phyloP scores from a whole-genome alignment of 2,888 invertebrate genomes.

The Callimorpha dominula region DNA sequence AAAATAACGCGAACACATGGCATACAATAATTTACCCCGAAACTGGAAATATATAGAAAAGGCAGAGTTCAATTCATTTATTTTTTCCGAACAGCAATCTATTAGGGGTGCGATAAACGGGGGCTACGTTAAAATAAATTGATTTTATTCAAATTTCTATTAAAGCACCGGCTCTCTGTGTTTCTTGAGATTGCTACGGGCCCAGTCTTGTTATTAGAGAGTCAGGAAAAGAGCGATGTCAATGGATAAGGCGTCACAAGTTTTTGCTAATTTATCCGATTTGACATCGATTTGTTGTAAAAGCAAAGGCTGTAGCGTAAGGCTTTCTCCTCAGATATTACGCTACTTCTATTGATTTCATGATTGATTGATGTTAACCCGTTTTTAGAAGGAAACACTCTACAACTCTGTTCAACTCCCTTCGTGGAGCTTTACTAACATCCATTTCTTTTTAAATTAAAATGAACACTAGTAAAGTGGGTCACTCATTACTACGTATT shows the following conservation, averaged over 20 bases:
- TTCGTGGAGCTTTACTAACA: too few species aligned
- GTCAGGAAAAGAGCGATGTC: slow-evolving; percentile 27
- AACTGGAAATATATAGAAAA: slow-evolving; percentile 41
- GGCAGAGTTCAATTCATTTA: slow-evolving; percentile 66
- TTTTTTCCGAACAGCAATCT: slow-evolving; percentile 76
- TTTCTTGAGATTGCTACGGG: slow-evolving; percentile 79
- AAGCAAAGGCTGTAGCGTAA: too few species aligned
- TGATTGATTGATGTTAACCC: too few species aligned
- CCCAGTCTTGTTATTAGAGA: slow-evolving; percentile 55
- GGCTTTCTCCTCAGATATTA: too few species aligned
- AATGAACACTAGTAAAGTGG: too few species aligned
- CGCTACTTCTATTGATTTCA: too few species aligned
- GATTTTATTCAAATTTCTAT: slow-evolving; percentile 86
- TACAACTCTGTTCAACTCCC: too few species aligned
- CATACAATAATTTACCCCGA: slow-evolving; percentile 35
- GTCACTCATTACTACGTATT: too few species aligned
- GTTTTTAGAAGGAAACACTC: too few species aligned
- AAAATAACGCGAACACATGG: slow-evolving; percentile 30
- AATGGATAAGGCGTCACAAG: background rate
- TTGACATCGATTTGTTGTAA: too few species aligned
- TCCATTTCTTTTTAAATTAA: too few species aligned
- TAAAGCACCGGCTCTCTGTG: slow-evolving; percentile 74
- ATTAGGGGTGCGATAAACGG: slow-evolving; percentile 81
- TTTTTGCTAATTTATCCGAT: background rate
- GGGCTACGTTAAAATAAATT: slow-evolving; percentile 82